A percentile compares a stretch with the other conserved stretches of the same genome.
phyloP scores from a whole-genome alignment of 2,797 vertebrate genomes.

The Sandelia bainsii region DNA sequence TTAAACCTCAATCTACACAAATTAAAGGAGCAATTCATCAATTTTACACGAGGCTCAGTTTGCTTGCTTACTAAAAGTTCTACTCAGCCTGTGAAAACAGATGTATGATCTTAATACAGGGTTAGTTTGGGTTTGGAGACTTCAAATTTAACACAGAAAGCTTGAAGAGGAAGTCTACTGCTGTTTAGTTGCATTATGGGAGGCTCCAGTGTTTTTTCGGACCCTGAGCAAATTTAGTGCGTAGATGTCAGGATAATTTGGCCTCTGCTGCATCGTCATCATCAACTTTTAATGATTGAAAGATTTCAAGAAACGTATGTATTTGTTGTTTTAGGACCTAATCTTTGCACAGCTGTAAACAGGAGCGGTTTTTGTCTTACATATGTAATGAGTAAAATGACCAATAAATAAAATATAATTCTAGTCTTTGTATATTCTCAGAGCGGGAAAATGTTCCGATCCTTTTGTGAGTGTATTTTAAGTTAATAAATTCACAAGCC shows the following conservation, averaged over 20 bases:
- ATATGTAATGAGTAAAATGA: neutral
- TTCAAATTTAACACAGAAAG: neutral
- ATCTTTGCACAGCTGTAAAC: neutral
- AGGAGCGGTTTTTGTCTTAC: neutral
- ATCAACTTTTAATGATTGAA: neutral
- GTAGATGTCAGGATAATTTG: no score
- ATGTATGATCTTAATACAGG: no score
- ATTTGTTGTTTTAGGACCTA: no score
- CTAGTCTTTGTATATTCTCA: neutral
- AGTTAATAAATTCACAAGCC: slow-evolving; percentile 22
- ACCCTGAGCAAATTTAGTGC: neutral
- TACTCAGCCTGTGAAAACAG: no score
- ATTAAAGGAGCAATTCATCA: neutral
- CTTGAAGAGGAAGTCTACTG: no score
- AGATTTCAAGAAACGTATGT: no score
- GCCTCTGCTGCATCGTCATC: no score
- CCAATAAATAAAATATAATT: neutral
- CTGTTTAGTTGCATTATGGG: neutral
- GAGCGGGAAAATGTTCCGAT: neutral
- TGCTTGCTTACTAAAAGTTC: no score
- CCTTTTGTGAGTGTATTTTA: slow-evolving; percentile 5
- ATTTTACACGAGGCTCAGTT: neutral
- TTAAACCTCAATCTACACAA: neutral
- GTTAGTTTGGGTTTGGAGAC: neutral
- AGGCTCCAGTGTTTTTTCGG: neutral